phyloP scores from a whole-genome alignment of 2,888 invertebrate genomes.

The Ramazzottius varieornatus region DNA sequence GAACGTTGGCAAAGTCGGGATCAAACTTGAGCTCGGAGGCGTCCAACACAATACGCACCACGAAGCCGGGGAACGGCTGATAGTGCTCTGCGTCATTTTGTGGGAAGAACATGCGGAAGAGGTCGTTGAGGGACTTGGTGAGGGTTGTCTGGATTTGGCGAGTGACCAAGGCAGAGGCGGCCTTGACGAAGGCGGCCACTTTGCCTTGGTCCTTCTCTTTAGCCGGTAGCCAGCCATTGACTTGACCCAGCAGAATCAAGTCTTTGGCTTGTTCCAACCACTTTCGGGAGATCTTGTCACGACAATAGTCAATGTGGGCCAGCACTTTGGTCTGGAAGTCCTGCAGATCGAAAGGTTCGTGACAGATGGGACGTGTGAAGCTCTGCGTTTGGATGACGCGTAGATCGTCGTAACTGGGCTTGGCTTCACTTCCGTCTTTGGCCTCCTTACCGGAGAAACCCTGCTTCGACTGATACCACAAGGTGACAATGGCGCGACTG shows the following conservation, averaged over 20 bases:
- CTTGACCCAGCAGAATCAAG: background rate
- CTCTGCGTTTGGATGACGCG: background rate
- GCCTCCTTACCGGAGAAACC: background rate
- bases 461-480: slow-evolving; percentile 2
- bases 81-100: background rate
- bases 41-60: background rate
- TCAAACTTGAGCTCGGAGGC: background rate
- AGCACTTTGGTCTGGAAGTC: background rate
- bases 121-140: background rate
- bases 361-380: background rate
- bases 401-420: slow-evolving; percentile 1
- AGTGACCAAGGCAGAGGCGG: background rate
- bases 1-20: background rate
- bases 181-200: background rate
- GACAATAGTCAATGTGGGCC: background rate
- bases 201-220: background rate
- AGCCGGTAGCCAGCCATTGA: background rate
- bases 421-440: background rate
- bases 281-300: background rate
- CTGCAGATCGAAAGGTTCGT: background rate
- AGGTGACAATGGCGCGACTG: background rate
- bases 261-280: slow-evolving; percentile 2
- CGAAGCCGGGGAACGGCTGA: background rate
- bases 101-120: background rate
- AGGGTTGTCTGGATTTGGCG: background rate